These are phyloP conservation scores for Orchesellides sinensis DNA, from an alignment of 2,888 invertebrate species.

Conservation along the genomic window DNA sequence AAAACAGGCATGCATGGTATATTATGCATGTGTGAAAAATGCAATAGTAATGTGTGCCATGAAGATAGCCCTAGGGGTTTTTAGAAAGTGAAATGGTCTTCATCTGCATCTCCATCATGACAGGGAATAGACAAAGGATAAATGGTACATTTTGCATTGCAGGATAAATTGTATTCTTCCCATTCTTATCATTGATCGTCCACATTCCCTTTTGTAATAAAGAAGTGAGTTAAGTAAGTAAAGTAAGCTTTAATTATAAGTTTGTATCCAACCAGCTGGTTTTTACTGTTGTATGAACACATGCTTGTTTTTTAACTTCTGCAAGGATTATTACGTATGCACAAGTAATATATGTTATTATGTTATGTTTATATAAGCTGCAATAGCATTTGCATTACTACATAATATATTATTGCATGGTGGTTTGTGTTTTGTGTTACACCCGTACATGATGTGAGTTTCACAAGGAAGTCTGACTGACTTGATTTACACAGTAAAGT, in stretches of 20 bases:
- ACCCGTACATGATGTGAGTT: neutral
- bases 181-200: constrained; percentile 17
- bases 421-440: neutral
- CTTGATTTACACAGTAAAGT: neutral
- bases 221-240: neutral
- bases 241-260: too few species aligned
- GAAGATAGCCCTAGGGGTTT: constrained; percentile 42
- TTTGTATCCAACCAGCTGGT: constrained; percentile 8
- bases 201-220: neutral
- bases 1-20: constrained; percentile 12
- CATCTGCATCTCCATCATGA: constrained; percentile 34
- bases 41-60: constrained; percentile 13
- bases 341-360: too few species aligned
- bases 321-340: too few species aligned
- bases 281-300: too few species aligned
- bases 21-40: constrained; percentile 12
- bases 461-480: constrained; percentile 11
- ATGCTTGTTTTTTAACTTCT: too few species aligned
- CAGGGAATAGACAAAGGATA: too few species aligned
- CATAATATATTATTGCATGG: neutral
- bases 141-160: too few species aligned
- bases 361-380: too few species aligned
- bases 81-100: constrained; percentile 59
- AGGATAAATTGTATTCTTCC: neutral
- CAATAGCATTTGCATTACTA: neutral